These are phyloP conservation scores for Dinoponera quadriceps DNA, from an alignment of 1,140 invertebrate genomes.

Conservation along the genomic window DNA sequence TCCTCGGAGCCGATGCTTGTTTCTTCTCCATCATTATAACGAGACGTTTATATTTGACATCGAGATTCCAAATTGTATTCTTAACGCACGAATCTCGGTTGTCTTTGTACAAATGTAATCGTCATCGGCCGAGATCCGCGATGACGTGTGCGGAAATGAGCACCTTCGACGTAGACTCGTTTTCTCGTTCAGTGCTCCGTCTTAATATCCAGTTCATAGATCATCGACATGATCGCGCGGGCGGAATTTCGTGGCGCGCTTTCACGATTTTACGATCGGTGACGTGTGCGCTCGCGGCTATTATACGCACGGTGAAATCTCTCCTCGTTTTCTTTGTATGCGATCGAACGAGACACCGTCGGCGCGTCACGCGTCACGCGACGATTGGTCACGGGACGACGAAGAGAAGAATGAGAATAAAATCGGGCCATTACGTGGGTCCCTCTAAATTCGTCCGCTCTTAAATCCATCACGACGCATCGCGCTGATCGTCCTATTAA, in stretches of 20 bases:
- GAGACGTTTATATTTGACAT: too few relatives aligned
- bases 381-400: conserved; percentile 70
- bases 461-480: conserved; percentile 77
- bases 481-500: conserved; percentile 76
- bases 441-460: conserved; percentile 75
- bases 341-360: conserved; percentile 10
- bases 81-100: too few relatives aligned
- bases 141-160: background rate
- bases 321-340: conserved; percentile 29
- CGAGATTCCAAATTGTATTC: too few relatives aligned
- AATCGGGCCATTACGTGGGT: conserved; percentile 74
- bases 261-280: conserved; percentile 52
- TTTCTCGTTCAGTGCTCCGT: background rate
- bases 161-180: background rate
- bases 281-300: background rate
- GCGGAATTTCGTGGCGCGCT: conserved; percentile 22
- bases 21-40: too few relatives aligned
- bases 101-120: too few relatives aligned
- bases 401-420: conserved; percentile 73
- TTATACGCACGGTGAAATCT: conserved; percentile 22
- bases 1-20: too few relatives aligned
- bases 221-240: background rate
- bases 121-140: too few relatives aligned
- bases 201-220: conserved; percentile 16
- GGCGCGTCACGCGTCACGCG: conserved; percentile 32